Evolutionary conservation across 2,113 vertebrate genomes (phyloP).

Genomic region (Calidris pygmaea): DNA sequence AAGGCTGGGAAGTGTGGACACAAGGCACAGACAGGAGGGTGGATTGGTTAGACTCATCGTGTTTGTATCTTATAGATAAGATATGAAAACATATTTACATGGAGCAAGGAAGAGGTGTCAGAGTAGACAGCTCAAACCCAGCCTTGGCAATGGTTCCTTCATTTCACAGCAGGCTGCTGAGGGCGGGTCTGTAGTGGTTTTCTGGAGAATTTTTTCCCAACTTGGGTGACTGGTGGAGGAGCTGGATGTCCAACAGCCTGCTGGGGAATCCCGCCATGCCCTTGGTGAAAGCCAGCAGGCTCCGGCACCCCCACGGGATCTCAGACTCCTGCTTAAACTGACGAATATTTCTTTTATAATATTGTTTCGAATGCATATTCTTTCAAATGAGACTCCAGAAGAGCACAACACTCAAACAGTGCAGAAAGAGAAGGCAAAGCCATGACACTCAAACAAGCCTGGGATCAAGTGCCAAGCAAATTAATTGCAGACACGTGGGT

Average conservation of each 20-base stretch:
- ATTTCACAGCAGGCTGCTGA: background rate
- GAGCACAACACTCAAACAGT: background rate
- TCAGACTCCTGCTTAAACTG: background rate
- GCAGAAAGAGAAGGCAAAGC: background rate
- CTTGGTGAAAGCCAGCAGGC: background rate
- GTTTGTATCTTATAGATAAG: background rate
- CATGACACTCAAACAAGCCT: background rate
- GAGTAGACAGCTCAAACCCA: background rate
- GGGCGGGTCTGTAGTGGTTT: background rate
- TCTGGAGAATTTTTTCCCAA: background rate
- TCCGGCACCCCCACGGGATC: background rate
- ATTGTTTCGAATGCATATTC: background rate
- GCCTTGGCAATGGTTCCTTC: background rate
- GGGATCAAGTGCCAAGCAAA: background rate
- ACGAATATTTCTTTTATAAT: background rate
- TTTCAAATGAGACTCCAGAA: background rate
- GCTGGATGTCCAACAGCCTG: background rate
- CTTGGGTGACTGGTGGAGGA: rapidly evolving
- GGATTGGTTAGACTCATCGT: background rate
- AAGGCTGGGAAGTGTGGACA: background rate
- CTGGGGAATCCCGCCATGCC: background rate
- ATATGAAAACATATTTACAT: background rate
- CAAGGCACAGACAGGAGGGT: background rate
- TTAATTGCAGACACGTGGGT: background rate
- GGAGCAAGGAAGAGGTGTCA: rapidly evolving